These are phyloP conservation scores for Dinocampus coccinellae DNA, from an alignment of 2,888 invertebrate genomes.

Conservation along the genomic window DNA sequence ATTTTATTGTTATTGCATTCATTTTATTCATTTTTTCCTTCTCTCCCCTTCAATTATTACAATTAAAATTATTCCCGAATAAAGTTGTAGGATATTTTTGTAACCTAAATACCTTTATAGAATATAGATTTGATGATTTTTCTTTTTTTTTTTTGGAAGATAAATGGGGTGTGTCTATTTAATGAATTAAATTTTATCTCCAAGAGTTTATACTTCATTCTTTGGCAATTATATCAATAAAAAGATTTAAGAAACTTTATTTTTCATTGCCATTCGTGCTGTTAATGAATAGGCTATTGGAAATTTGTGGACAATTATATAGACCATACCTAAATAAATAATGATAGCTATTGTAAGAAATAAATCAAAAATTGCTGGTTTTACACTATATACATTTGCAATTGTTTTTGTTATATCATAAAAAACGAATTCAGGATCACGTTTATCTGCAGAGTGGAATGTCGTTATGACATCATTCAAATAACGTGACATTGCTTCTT, in stretches of 20 bases:
- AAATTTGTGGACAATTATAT: slow-evolving; percentile 82
- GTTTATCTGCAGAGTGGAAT: slow-evolving; percentile 80
- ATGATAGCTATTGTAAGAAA: slow-evolving; percentile 89
- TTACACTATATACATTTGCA: slow-evolving; percentile 93
- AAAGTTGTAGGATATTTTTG: not conserved
- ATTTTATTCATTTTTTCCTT: not conserved
- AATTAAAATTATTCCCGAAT: not conserved
- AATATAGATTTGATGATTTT: not conserved
- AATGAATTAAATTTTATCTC: slow-evolving; percentile 5
- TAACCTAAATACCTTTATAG: not conserved
- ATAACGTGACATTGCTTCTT: slow-evolving; percentile 81
- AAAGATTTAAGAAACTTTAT: slow-evolving; percentile 56
- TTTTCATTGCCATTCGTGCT: slow-evolving; percentile 59
- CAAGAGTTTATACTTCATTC: slow-evolving; percentile 5
- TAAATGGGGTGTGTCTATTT: not conserved
- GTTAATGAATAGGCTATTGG: slow-evolving; percentile 77
- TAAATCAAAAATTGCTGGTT: slow-evolving; percentile 98
- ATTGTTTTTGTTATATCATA: slow-evolving; percentile 85
- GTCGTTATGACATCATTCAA: slow-evolving; percentile 82
- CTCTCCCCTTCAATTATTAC: not conserved
- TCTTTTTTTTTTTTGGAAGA: not conserved
- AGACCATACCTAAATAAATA: slow-evolving; percentile 87
- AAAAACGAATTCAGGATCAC: slow-evolving; percentile 94
- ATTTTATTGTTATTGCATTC: not conserved
- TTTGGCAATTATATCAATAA: slow-evolving; percentile 20